A percentile compares a stretch with the other conserved stretches of the same genome.
These are phyloP conservation scores for Rhamphomyia laevipes DNA, from an alignment of 2,888 invertebrate species.

Conservation along the genomic window DNA sequence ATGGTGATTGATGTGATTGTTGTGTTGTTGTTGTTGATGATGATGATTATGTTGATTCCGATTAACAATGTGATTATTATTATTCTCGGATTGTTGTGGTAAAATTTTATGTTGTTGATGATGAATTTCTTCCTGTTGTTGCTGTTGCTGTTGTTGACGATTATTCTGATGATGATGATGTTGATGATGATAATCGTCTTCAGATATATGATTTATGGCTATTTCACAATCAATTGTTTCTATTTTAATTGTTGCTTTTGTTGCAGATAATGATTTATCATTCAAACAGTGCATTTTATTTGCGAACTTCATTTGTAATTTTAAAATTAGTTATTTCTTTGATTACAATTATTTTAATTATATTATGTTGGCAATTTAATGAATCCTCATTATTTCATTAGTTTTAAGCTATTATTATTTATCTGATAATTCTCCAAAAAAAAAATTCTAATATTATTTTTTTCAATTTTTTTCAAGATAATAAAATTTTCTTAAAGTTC, in stretches of 20 bases:
- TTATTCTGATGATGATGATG: constrained; percentile 29
- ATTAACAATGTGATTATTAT: not conserved
- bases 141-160: constrained; percentile 17
- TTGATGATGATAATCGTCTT: constrained; percentile 11
- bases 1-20: not conserved
- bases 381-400: no score
- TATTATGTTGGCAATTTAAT: no score
- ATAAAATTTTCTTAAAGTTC: constrained; percentile 8
- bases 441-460: no score
- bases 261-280: constrained; percentile 2
- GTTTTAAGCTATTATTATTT: no score
- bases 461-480: no score
- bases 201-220: constrained; percentile 12
- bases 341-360: no score
- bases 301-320: constrained; percentile 6
- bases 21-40: not conserved
- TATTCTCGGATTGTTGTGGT: not conserved
- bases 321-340: not conserved
- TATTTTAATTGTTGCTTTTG: constrained; percentile 28
- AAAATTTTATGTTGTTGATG: not conserved
- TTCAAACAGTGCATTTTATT: constrained; percentile 21
- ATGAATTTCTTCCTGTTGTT: constrained; percentile 8
- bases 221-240: constrained; percentile 33
- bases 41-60: not conserved
- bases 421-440: no score